These are phyloP conservation scores for Natator depressus DNA, from an alignment of 2,113 vertebrate species.

Conservation along the genomic window DNA sequence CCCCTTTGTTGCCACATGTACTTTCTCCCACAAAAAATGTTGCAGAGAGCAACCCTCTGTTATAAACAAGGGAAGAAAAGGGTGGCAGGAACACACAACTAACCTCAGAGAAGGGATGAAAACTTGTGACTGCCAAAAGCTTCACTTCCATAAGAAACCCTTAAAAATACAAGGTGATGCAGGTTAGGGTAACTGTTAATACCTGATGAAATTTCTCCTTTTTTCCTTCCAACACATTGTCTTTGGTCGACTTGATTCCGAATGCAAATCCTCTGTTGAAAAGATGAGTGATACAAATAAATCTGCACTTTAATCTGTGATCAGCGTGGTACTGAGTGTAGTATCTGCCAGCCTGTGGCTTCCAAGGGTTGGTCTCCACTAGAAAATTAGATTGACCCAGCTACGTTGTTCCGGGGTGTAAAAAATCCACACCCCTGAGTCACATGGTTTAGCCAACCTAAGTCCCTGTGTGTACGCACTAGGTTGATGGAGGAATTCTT, in stretches of 20 bases:
- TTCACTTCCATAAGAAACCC: neutral
- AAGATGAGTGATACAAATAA: neutral
- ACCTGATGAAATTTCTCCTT: neutral
- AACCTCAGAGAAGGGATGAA: neutral
- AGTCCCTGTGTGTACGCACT: neutral
- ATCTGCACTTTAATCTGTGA: neutral
- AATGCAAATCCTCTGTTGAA: neutral
- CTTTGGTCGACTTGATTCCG: neutral
- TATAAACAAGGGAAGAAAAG: neutral
- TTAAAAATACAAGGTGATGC: neutral
- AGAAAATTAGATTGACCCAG: neutral
- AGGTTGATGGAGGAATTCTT: neutral
- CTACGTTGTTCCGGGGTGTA: neutral
- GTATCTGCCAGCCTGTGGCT: neutral
- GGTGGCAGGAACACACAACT: neutral
- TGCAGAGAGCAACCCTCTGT: neutral
- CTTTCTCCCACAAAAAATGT: neutral
- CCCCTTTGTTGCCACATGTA: neutral
- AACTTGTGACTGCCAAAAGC: slow-evolving; percentile 36
- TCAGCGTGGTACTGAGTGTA: neutral
- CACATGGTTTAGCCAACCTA: neutral
- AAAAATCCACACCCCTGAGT: neutral
- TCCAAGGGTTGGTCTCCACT: neutral
- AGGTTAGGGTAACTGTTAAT: neutral
- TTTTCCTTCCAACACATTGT: neutral